Conservation (phyloP, 2,888 invertebrate genomes). For the Limnephilus lunatus region DNA sequence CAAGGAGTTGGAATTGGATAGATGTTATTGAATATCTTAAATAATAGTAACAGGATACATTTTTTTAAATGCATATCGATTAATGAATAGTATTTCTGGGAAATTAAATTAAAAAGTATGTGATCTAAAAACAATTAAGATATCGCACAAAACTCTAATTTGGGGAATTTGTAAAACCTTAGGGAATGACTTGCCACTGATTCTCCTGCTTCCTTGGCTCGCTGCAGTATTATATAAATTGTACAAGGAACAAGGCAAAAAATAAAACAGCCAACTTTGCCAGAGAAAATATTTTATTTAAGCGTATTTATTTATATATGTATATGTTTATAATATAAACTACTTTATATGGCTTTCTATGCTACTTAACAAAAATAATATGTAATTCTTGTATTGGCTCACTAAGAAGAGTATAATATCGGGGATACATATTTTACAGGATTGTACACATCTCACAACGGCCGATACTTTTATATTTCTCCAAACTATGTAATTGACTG, state of each 20-base stretch:
- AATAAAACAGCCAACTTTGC: constrained; percentile 70
- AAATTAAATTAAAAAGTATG: too few relatives aligned
- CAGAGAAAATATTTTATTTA: constrained; percentile 77
- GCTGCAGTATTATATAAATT: too few relatives aligned
- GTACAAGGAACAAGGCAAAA: background rate
- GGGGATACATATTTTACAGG: constrained; percentile 8
- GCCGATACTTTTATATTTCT: background rate
- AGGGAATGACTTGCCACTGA: background rate
- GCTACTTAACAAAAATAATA: constrained; percentile 63
- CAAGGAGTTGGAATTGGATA: too few relatives aligned
- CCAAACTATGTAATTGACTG: constrained; percentile 34
- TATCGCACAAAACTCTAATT: too few relatives aligned
- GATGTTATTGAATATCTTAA: too few relatives aligned
- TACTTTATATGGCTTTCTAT: constrained; percentile 65
- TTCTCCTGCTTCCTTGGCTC: background rate
- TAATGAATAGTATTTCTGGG: too few relatives aligned
- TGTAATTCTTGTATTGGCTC: constrained; percentile 46
- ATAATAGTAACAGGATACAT: too few relatives aligned
- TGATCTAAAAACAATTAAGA: too few relatives aligned
- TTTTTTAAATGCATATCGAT: too few relatives aligned
- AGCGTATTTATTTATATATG: constrained; percentile 72
- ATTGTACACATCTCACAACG: background rate
- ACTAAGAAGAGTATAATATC: constrained; percentile 40
- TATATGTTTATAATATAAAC: constrained; percentile 58
- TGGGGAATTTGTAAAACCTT: too few relatives aligned